A percentile compares a stretch with the other conserved stretches of the same genome.
Conservation (phyloP, 2,888 invertebrate species). For the Calephelis perditalis region DNA sequence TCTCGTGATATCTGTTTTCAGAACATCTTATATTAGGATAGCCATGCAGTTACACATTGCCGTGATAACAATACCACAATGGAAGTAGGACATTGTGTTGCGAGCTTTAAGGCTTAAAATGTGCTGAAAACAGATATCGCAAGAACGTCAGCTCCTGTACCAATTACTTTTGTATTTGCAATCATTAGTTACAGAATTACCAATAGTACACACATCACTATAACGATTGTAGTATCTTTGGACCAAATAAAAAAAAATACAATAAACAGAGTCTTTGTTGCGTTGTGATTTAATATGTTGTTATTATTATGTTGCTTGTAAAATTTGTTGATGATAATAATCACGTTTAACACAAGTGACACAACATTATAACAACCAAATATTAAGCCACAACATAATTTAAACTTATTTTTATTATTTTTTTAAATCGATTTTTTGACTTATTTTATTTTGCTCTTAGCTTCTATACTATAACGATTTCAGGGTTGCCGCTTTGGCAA, state of each 20-base stretch:
- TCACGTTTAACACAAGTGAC: conserved; percentile 7
- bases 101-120: no score
- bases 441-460: background rate
- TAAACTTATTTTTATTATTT: conserved; percentile 9
- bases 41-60: no score
- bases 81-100: no score
- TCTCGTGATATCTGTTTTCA: no score
- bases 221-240: background rate
- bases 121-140: no score
- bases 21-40: no score
- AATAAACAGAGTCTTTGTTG: background rate
- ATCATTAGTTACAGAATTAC: no score
- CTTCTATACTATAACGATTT: no score
- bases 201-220: background rate
- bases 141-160: background rate
- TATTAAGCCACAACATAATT: conserved; percentile 7
- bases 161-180: background rate
- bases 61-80: no score
- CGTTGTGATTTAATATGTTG: conserved; percentile 1
- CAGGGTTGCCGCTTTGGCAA: background rate
- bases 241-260: background rate
- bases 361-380: conserved; percentile 5
- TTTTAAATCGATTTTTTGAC: conserved; percentile 2
- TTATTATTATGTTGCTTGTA: conserved; percentile 4
- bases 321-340: conserved; percentile 11